Base-by-base conservation (phyloP, 2,888 invertebrate species). In the Agriopis leucophaearia region DNA sequence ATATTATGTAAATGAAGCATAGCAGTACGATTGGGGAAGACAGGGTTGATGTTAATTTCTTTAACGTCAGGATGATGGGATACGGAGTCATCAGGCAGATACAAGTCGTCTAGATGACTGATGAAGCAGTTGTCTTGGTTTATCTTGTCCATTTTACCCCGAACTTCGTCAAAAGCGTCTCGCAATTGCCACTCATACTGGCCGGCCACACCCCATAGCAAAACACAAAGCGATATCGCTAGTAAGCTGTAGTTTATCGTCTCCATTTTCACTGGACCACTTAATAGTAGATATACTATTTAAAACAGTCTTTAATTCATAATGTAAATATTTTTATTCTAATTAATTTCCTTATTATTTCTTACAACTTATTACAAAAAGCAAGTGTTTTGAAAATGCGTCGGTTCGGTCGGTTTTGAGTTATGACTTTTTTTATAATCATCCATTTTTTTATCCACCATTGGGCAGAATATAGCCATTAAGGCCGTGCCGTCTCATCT, bases 61-160 rank as follows among this genome's bases (percentile, higher is more conserved):
- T 98, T 98, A 70, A 98, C 97, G 81, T 98, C 98, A 0, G 99
- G 99, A 73, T 97, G 95, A 85, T 99, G 99, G 0, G 99, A 98
- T 0, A 99, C 96, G 0, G 97, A 95, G 74, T 98, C 97, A 59
- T 96, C 95, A 0, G 98, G 97, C 68, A 99, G 92, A 84, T 96
- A 97, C 35, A 99, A 92, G 78, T 99, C 97, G 62, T 96, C 96
- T 16, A 96, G 92, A 83, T 98, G 97, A 78, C 97, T 97, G 68
- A 99, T 98, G 65, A 96, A 96, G 85, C 99, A 99, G 89, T 99
- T 99, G 62, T 98, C 97, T 0, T 95, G 94, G 63, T 95, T 97
- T 5, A 99, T 97, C 86, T 96, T 96, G 82, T 98, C 97, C 94
- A 98, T 96, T 91, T 95, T 96, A 56, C 96, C 95, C 79, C 97